These are phyloP conservation scores for Zaprionus davidi DNA, from an alignment of 1,140 invertebrate genomes.

Conservation along the genomic window DNA sequence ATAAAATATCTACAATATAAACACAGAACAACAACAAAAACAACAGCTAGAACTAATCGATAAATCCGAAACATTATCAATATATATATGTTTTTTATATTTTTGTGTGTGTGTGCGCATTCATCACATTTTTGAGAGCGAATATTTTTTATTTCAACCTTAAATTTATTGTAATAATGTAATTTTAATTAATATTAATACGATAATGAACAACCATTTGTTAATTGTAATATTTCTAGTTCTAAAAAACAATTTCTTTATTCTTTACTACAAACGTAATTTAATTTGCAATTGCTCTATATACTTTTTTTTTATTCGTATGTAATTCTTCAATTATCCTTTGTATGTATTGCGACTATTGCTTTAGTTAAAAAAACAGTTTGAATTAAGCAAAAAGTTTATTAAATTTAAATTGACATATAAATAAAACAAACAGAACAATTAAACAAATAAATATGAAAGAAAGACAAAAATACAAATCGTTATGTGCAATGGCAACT, in stretches of 20 bases:
- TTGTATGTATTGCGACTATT: constrained; percentile 45
- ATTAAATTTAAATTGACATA: constrained; percentile 51
- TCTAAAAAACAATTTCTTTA: constrained; percentile 14
- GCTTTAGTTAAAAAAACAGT: constrained; percentile 64
- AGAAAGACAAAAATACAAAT: constrained; percentile 42
- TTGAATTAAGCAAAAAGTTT: constrained; percentile 62
- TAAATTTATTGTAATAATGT: constrained; percentile 53
- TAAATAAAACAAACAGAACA: constrained; percentile 33
- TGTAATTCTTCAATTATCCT: constrained; percentile 28
- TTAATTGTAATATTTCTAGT: constrained; percentile 50
- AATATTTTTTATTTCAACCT: constrained; percentile 12
- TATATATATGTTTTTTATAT: constrained; percentile 60
- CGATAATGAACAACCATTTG: constrained; percentile 30
- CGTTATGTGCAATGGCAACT: constrained; percentile 50
- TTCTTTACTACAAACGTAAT: constrained; percentile 31
- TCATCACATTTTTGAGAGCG: constrained; percentile 53
- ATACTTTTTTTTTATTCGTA: constrained; percentile 21
- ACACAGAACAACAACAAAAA: constrained; percentile 14
- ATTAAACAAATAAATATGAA: constrained; percentile 46
- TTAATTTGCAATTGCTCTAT: constrained; percentile 10
- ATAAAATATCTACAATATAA: constrained; percentile 42
- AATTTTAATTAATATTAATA: constrained; percentile 50
- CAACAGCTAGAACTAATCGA: neutral
- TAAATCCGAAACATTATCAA: constrained; percentile 20
- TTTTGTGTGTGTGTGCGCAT: constrained; percentile 79